Evolutionary conservation across 2,888 invertebrate species (phyloP).

Genomic region (Lochmaea capreae): DNA sequence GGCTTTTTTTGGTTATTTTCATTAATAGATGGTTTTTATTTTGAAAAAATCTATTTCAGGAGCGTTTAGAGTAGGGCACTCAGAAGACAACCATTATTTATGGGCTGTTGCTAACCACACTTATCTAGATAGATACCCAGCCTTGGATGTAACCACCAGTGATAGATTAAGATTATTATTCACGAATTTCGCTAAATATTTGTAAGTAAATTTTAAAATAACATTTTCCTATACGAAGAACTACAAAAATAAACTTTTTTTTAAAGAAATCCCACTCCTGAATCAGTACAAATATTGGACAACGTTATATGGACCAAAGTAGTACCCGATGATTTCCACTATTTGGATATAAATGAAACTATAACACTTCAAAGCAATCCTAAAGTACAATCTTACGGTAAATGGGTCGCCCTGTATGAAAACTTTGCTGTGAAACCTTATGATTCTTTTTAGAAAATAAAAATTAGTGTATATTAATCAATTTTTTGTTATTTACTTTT

Average conservation of each 20-base stretch:
- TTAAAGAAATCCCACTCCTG: conserved; percentile 58
- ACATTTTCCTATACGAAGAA: not conserved
- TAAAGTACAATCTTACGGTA: conserved; percentile 20
- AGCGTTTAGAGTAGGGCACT: conserved; percentile 48
- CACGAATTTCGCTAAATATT: conserved; percentile 73
- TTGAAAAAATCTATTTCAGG: conserved; percentile 53
- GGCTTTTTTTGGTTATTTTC: too few relatives aligned
- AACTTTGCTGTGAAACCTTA: conserved; percentile 31
- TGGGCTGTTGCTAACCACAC: conserved; percentile 42
- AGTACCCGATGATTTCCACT: conserved; percentile 34
- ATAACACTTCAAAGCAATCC: conserved; percentile 36
- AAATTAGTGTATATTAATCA: not conserved
- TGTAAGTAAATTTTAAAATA: conserved; percentile 58
- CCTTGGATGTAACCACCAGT: conserved; percentile 35
- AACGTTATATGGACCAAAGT: conserved; percentile 43
- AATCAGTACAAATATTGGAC: conserved; percentile 31
- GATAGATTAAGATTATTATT: conserved; percentile 52
- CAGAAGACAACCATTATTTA: conserved; percentile 46
- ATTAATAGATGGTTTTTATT: too few relatives aligned
- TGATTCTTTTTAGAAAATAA: conserved; percentile 26
- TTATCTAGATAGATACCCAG: conserved; percentile 39
- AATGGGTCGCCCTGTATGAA: conserved; percentile 41
- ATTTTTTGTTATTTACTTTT: too few relatives aligned
- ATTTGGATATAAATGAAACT: conserved; percentile 40
- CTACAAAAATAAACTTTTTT: not conserved